Conservation (phyloP, 2,888 invertebrate species). For the Synergus laeviventris region DNA sequence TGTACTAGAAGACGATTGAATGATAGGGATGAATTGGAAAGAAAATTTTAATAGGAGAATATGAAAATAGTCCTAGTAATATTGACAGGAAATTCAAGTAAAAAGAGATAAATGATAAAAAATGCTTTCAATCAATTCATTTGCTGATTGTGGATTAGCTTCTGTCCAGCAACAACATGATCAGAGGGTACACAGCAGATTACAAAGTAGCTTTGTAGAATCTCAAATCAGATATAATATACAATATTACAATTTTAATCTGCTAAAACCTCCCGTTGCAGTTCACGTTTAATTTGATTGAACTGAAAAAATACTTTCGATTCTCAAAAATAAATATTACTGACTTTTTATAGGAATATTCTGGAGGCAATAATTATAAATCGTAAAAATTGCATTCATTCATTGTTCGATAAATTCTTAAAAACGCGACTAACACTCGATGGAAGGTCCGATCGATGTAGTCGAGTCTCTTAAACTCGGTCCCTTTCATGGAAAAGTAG, state of each 20-base stretch:
- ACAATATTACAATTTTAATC: not conserved
- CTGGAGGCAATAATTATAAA: not conserved
- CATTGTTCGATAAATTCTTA: slow-evolving; percentile 25
- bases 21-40: no score
- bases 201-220: not conserved
- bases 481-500: slow-evolving; percentile 29
- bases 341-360: no score
- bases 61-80: not conserved
- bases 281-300: not conserved
- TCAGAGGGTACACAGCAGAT: not conserved
- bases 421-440: slow-evolving; percentile 18
- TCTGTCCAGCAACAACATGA: not conserved
- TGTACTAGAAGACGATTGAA: no score
- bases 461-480: slow-evolving; percentile 9
- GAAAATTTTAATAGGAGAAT: no score
- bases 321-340: not conserved
- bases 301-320: not conserved
- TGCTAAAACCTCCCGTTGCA: not conserved
- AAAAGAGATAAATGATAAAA: not conserved
- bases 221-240: not conserved
- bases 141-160: slow-evolving; percentile 2
- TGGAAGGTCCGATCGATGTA: slow-evolving; percentile 14
- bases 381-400: not conserved
- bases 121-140: not conserved
- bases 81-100: not conserved